Percentiles rank a stretch among this genome's conserved stretches.
Conservation (phyloP, 2,113 vertebrate species). For the Phainopepla nitens region DNA sequence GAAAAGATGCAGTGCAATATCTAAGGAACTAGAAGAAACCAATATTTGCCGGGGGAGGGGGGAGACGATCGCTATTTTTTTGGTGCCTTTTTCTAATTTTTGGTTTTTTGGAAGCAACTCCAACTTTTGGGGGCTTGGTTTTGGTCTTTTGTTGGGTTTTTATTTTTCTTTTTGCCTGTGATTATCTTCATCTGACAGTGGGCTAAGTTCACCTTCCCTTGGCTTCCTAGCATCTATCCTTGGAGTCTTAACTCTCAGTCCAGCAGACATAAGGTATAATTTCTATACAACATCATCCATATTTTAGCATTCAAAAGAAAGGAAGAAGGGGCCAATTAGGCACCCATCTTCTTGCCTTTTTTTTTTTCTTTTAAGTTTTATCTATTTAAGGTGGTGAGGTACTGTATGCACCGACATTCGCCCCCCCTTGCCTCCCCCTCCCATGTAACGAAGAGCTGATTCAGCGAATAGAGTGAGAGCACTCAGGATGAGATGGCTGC, state of each 20-base stretch:
- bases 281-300: conserved; percentile 45
- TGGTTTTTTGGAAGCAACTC: conserved; percentile 46
- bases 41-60: conserved; percentile 61
- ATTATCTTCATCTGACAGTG: conserved; percentile 61
- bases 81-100: not conserved
- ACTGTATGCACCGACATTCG: conserved; percentile 66
- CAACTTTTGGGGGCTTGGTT: conserved; percentile 46
- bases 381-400: conserved; percentile 81
- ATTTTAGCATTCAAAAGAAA: conserved; percentile 54
- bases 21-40: conserved; percentile 70
- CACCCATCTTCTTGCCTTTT: not conserved
- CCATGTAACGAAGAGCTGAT: conserved; percentile 86
- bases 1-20: conserved; percentile 71
- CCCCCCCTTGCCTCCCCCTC: conserved; percentile 58
- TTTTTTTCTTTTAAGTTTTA: conserved; percentile 29
- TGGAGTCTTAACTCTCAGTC: conserved; percentile 66
- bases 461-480: conserved; percentile 85
- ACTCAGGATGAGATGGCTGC: conserved; percentile 85
- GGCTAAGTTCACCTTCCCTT: conserved; percentile 59
- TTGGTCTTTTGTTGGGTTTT: not conserved
- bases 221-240: conserved; percentile 49
- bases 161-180: conserved; percentile 18
- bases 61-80: not conserved
- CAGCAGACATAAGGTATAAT: conserved; percentile 63
- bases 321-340: conserved; percentile 28